These are phyloP conservation scores for Petroica traversi DNA, from an alignment of 2,113 vertebrate genomes.

Conservation along the genomic window DNA sequence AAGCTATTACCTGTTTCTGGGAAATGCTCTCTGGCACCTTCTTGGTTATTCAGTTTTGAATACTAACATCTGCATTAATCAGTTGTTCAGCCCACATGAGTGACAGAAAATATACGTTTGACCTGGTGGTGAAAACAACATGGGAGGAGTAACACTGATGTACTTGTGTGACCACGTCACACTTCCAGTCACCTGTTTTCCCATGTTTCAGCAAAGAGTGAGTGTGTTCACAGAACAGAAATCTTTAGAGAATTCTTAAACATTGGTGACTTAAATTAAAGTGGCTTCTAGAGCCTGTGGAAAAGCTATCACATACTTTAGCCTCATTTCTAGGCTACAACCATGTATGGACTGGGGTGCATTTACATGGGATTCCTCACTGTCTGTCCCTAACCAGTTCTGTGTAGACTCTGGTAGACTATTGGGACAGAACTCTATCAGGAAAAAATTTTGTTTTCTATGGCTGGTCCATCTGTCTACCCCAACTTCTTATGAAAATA, in stretches of 20 bases:
- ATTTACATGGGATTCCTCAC: not conserved
- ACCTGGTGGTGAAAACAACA: not conserved
- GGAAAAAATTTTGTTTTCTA: not conserved
- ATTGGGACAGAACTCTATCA: not conserved
- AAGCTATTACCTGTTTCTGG: not conserved
- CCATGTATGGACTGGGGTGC: not conserved
- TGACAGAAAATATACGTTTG: not conserved
- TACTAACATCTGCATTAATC: not conserved
- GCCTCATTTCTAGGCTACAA: not conserved
- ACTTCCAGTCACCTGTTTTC: not conserved
- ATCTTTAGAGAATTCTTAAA: not conserved
- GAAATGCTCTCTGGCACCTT: not conserved
- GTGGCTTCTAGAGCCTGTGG: not conserved
- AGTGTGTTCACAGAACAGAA: not conserved
- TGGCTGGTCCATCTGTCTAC: not conserved
- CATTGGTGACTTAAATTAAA: not conserved
- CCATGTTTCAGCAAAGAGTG: not conserved
- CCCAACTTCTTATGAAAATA: not conserved
- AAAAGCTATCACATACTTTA: not conserved
- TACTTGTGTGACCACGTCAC: not conserved
- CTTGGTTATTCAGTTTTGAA: not conserved
- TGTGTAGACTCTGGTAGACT: not conserved
- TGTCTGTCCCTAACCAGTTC: not conserved
- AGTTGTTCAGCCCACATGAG: not conserved
- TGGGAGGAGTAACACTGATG: not conserved